Evolutionary conservation across 2,888 invertebrate species (phyloP).

Genomic region (Pimpla rufipes): DNA sequence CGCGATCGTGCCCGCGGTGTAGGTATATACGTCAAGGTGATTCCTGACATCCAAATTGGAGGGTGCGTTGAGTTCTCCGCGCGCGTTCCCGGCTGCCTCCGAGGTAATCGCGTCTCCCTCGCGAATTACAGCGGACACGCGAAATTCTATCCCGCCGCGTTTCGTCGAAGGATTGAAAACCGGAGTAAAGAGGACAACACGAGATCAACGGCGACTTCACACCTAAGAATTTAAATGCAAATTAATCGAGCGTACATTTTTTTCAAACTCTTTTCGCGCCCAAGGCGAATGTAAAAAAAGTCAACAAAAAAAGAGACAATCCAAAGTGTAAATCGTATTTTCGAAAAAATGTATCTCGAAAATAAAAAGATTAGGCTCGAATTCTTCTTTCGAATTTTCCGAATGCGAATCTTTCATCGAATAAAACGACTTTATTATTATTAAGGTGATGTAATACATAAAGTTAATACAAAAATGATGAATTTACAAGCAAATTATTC

Average conservation of each 20-base stretch:
- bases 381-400: too few species aligned
- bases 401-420: too few species aligned
- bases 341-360: too few species aligned
- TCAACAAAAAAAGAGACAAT: too few species aligned
- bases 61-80: slow-evolving; percentile 47
- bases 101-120: slow-evolving; percentile 60
- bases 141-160: slow-evolving; percentile 53
- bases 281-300: too few species aligned
- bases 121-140: slow-evolving; percentile 64
- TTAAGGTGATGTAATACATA: too few species aligned
- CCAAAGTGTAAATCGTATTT: too few species aligned
- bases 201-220: slow-evolving; percentile 11
- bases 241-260: background rate
- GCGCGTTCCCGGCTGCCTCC: slow-evolving; percentile 27
- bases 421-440: too few species aligned
- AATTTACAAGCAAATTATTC: too few species aligned
- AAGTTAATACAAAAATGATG: too few species aligned
- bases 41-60: slow-evolving; percentile 65
- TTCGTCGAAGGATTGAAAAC: slow-evolving; percentile 36
- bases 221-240: slow-evolving; percentile 22
- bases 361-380: too few species aligned
- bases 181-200: background rate
- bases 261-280: too few species aligned
- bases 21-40: slow-evolving; percentile 55
- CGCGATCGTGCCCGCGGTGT: slow-evolving; percentile 12